phyloP scores from a whole-genome alignment of 1,140 invertebrate genomes.

The Musca vetustissima region DNA sequence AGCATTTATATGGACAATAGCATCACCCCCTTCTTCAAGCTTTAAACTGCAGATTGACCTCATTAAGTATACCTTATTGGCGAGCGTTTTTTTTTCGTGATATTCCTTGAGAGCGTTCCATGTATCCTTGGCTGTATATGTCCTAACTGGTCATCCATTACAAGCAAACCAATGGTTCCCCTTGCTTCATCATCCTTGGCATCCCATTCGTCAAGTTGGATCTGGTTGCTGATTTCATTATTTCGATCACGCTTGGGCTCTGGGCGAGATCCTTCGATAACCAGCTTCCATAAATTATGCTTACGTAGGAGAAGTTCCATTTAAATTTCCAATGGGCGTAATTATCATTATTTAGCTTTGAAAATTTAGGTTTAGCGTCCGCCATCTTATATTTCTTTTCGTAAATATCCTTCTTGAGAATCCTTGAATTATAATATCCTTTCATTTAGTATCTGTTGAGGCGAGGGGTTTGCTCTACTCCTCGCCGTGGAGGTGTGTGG shows the following conservation, averaged over 20 bases:
- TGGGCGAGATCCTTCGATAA: no score
- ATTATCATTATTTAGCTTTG: constrained; percentile 1
- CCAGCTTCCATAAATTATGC: no score
- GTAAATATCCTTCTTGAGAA: no score
- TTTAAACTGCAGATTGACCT: no score
- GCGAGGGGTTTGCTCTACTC: no score
- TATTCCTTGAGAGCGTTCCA: neutral
- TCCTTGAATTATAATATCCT: no score
- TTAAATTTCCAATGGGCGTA: constrained; percentile 7
- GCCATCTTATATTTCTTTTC: no score
- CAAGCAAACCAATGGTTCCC: constrained; percentile 13
- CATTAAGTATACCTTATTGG: no score
- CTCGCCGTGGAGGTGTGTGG: no score
- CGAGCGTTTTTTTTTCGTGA: neutral
- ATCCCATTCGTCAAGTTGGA: constrained; percentile 5
- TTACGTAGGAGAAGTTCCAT: constrained; percentile 5
- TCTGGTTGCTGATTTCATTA: constrained; percentile 3
- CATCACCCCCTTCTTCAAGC: no score
- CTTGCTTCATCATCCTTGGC: constrained; percentile 4
- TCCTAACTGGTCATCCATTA: constrained; percentile 5
- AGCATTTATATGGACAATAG: neutral
- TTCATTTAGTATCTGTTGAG: no score
- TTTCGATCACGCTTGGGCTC: no score
- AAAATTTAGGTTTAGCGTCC: neutral
- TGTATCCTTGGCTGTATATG: neutral